Evolutionary conservation across 2,113 vertebrate genomes (phyloP).

Genomic region (Scomber scombrus): DNA sequence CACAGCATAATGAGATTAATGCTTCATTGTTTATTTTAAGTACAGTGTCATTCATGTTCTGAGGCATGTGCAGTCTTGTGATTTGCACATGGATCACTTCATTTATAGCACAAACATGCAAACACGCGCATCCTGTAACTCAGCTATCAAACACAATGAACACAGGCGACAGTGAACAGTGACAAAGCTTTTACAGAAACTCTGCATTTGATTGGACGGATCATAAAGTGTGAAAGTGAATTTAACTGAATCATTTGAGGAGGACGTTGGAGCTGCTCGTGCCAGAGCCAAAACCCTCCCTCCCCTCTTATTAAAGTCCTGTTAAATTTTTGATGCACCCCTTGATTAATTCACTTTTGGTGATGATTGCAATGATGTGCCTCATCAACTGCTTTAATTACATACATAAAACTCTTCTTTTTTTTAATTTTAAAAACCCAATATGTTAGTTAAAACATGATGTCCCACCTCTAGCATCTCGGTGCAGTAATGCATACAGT

Average conservation of each 20-base stretch:
- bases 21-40: conserved; percentile 28
- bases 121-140: neutral
- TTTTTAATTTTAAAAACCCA: neutral
- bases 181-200: conserved; percentile 11
- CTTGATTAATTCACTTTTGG: conserved; percentile 44
- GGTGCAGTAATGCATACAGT: conserved; percentile 16
- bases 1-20: conserved; percentile 26
- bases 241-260: conserved; percentile 19
- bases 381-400: conserved; percentile 53
- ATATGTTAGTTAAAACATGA: neutral
- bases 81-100: conserved; percentile 32
- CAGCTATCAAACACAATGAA: neutral
- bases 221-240: conserved; percentile 11
- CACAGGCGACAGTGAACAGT: neutral
- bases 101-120: conserved; percentile 3
- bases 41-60: neutral
- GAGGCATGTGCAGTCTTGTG: conserved; percentile 12
- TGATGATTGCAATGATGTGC: conserved; percentile 43
- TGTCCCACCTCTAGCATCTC: neutral
- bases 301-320: conserved; percentile 23
- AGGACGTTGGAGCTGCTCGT: conserved; percentile 22
- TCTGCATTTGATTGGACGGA: neutral
- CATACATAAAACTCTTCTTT: conserved; percentile 23
- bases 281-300: neutral
- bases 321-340: conserved; percentile 39